Evolutionary conservation across 1,140 invertebrate species (phyloP).

Genomic region (Whitmania pigra): DNA sequence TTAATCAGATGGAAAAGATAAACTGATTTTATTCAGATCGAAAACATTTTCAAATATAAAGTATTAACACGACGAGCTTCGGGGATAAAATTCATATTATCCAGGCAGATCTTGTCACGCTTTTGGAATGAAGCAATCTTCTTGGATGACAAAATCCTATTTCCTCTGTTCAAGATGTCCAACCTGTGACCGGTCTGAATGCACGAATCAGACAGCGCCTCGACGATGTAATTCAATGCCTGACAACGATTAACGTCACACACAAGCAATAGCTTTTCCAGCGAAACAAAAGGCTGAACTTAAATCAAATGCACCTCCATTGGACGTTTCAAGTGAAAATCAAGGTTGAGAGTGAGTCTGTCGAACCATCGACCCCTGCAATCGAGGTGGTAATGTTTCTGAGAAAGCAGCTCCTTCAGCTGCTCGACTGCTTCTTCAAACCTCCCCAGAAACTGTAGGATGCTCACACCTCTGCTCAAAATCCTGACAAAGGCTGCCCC

Average conservation of each 20-base stretch:
- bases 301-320: conserved; percentile 1
- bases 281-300: too few species aligned
- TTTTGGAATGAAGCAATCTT: neutral
- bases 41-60: neutral
- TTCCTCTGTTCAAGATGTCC: conserved; percentile 41
- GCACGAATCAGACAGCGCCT: conserved; percentile 39
- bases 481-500: conserved; percentile 41
- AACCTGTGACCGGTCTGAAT: conserved; percentile 41
- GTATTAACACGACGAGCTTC: neutral
- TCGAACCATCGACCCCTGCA: conserved; percentile 48
- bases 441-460: conserved; percentile 42
- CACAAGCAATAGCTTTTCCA: too few species aligned
- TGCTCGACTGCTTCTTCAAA: conserved; percentile 43
- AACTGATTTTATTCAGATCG: neutral
- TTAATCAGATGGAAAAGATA: too few species aligned
- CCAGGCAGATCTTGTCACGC: neutral
- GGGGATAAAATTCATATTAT: conserved; percentile 1
- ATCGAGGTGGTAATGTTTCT: conserved; percentile 40
- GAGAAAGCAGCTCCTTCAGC: conserved; percentile 41
- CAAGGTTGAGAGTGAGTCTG: conserved; percentile 45
- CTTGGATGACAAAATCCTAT: conserved; percentile 35
- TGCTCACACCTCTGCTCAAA: conserved; percentile 43
- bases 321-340: conserved; percentile 45
- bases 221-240: conserved; percentile 37
- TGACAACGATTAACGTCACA: conserved; percentile 26